Base-by-base conservation (phyloP, 2,888 invertebrate species). In the Tyria jacobaeae region DNA sequence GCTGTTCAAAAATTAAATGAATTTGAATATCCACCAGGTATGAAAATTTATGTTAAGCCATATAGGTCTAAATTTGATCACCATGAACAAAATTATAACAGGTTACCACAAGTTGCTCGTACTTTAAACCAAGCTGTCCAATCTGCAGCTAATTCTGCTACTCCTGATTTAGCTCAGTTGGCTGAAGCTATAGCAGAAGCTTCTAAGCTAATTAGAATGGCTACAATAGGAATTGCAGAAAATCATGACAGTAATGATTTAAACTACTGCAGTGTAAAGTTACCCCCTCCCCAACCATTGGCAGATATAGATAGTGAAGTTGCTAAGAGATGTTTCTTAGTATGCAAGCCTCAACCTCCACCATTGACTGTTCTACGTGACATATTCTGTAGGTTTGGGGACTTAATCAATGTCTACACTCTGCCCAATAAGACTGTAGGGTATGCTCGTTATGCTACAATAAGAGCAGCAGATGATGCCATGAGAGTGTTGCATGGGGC, bases 1-100 rank as follows among this genome's bases (percentile, higher is more conserved):
- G 97, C 97, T 52, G 95, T 96, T 75, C 97, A 98, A 72, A 98
- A 98, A 88, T 94, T 99, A 50, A 97, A 98, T 86, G 97, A 97
- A 4, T 97, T 99, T 88, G 98, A 99, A 88, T 99, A 98, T 90
- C 98, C 99, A 0, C 97, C 97, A 25, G 98, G 98, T 21, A 96
- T 96, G 80, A 95, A 96, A 66, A 94, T 98, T 71, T 97, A 97
- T 80, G 96, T 97, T 1, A 96, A 96, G 80, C 96, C 96, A 14
- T 96, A 96, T 62, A 85, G 83, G 50, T 88, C 89, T 9, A 76
- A 72, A 27, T 84, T 81, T 79, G 82, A 84, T 60, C 47, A 73
- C 17, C 76, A 82, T 56, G 85, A 87, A 55, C 71, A 83, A 55
- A 79, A 78, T 57, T 82, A 60, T 47, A 73, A 70, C 39, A 85